Base-by-base conservation (phyloP, 2,113 vertebrate species). In the Periophthalmodon schlosseri region DNA sequence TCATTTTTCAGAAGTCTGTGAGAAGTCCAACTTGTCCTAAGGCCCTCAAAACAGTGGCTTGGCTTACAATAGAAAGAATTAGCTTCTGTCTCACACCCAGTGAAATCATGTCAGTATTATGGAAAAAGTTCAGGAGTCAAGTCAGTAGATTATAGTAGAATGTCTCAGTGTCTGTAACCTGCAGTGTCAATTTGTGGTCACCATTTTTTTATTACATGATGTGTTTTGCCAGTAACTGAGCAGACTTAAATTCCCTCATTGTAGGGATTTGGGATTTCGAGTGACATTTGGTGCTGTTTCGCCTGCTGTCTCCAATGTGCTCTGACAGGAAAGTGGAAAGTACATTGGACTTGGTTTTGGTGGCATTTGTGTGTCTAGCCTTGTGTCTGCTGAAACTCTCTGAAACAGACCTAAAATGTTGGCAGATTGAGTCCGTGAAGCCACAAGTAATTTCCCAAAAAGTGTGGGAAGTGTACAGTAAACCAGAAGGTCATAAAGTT, bases 201-300 rank as follows among this genome's bases (percentile, higher is more conserved):
- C 33, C 63, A 77, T 65, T 57, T 78, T 83, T 73, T n/a, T 67
- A 76, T 73, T 83, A 16, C 61, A 64, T 72, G 57, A 15, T 80
- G 78, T 75, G 15, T 84, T 79, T 61, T 83, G 82, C 86, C 84
- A 80, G 70, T 73, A 73, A 80, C 79, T 65, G 75, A 89, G 63
- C 78, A 12, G 9, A 57, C n/a, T 86, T 75, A 86, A 89, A 84
- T 79, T 76, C 82, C 84, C 74, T 87, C 73, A 75, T 72, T 86
- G 77, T 47, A 58, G 72, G 78, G 80, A 87, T 82, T 78, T 70
- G 18, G 80, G 73, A 82, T 75, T 77, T 84, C 57, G 0, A 75
- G 77, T 82, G 71, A 85, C 78, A 34, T 89, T 86, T 80, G 14
- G 33, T 75, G 47, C 79, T 69, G 69, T 82, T 87, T 85, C 56